Evolutionary conservation across 1,140 invertebrate species (phyloP).

Genomic region (Prorops nasuta): DNA sequence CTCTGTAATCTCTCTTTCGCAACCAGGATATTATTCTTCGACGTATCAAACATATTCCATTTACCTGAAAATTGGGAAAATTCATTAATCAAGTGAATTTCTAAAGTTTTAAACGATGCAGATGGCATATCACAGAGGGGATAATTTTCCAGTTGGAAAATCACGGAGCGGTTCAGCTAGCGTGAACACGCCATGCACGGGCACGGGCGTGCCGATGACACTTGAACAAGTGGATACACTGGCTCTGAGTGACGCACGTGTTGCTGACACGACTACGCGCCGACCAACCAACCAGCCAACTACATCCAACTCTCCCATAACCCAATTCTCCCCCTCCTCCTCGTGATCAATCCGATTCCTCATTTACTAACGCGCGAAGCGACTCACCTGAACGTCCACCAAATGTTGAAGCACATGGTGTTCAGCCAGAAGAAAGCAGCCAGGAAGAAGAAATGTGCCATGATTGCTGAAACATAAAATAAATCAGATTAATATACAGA

Average conservation of each 20-base stretch:
- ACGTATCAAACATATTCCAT: too few species aligned
- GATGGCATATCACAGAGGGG: neutral
- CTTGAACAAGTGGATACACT: slow-evolving; percentile 32
- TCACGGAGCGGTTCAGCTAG: slow-evolving; percentile 24
- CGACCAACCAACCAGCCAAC: too few species aligned
- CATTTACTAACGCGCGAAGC: too few species aligned
- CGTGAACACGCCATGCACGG: slow-evolving; percentile 13
- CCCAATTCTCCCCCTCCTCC: too few species aligned
- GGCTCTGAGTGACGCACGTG: slow-evolving; percentile 25
- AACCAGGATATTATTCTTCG: too few species aligned
- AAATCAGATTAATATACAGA: too few species aligned
- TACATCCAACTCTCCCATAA: too few species aligned
- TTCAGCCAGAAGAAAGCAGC: slow-evolving; percentile 95
- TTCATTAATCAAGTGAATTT: too few species aligned
- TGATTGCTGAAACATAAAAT: slow-evolving; percentile 68
- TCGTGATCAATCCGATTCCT: too few species aligned
- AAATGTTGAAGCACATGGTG: slow-evolving; percentile 94
- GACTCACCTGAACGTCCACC: slow-evolving; percentile 86
- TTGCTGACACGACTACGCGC: slow-evolving; percentile 29
- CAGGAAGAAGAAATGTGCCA: slow-evolving; percentile 91
- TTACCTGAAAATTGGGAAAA: too few species aligned
- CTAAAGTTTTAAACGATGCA: too few species aligned
- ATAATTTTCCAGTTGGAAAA: slow-evolving; percentile 28
- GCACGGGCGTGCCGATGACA: slow-evolving; percentile 32
- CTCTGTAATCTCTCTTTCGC: too few species aligned